Evolutionary conservation across 2,888 invertebrate genomes (phyloP), one percentile per base, ranked within the genome.

Genomic region (Ichneumoninae sp.): DNA sequence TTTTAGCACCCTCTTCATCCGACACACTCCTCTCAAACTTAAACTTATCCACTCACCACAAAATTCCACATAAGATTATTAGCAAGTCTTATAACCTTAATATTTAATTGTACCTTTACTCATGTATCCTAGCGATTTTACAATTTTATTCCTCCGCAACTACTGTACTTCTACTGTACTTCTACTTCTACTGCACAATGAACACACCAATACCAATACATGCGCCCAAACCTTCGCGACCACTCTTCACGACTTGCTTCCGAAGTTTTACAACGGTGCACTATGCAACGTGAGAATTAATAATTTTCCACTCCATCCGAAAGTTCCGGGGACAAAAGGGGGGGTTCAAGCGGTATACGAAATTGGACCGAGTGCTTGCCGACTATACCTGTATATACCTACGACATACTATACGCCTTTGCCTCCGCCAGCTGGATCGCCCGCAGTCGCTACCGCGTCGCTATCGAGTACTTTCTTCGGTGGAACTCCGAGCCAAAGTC

Each of bases 391-490:
- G 16, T 44, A 44, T 44, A 71, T 40, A 54, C 13, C n/a, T 40
- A 22, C 16, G 44, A 44, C 44, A 44, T 68, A 65, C 26, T 30
- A 50, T 70, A 36, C 60, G 69, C 82, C 68, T 60, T 78, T 80
- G 33, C 77, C 60, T 75, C 70, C 74, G 75, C 66, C 69, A 47
- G 47, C 70, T 26, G 66, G 68, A 66, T 57, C 65, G 16, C 73
- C 44, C 13, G 47, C 19, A 47, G 75, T 63, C 65, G 33, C 75
- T 52, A 75, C 79, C 30, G 70, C 63, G 65, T 36, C 47, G 22
- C 79, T 79, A 83, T 83, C 54, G 75, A 83, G 75, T 52, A 83
- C 75, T 80, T 83, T 80, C 83, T 84, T 84, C 77, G 68, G 44
- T 54, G 74, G 63, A 81, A 76, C 76, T 81, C 44, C 44, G 44